These are phyloP conservation scores for Phataginus tetradactyla DNA, from an alignment of 2,797 vertebrate genomes.

Conservation along the genomic window DNA sequence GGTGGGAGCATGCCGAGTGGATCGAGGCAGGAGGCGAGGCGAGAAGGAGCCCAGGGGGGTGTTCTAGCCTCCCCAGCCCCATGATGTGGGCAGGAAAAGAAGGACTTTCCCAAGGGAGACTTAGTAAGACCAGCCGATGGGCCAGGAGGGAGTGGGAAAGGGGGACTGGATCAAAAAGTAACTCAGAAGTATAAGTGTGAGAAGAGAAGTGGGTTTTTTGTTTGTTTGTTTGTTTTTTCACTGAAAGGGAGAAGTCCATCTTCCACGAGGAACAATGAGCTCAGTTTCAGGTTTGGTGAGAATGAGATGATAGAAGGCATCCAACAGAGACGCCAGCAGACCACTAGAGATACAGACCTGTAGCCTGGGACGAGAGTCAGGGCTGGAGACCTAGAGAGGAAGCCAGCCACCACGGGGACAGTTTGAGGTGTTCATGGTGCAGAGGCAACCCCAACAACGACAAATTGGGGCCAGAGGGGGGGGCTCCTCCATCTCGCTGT, in stretches of 20 bases:
- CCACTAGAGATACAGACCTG: background rate
- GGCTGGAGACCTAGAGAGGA: background rate
- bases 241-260: background rate
- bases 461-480: background rate
- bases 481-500: background rate
- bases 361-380: background rate
- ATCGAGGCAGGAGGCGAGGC: background rate
- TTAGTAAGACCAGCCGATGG: background rate
- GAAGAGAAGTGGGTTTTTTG: background rate
- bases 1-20: background rate
- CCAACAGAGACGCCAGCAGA: background rate
- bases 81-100: background rate
- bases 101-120: background rate
- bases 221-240: background rate
- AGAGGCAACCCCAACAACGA: background rate
- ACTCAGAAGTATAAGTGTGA: background rate
- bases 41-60: background rate
- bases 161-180: background rate
- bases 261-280: background rate
- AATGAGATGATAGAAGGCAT: background rate
- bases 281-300: background rate
- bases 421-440: background rate
- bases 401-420: background rate
- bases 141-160: background rate
- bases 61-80: background rate